Conservation (phyloP, 2,888 invertebrate species). For the Petrolisthes cinctipes region DNA sequence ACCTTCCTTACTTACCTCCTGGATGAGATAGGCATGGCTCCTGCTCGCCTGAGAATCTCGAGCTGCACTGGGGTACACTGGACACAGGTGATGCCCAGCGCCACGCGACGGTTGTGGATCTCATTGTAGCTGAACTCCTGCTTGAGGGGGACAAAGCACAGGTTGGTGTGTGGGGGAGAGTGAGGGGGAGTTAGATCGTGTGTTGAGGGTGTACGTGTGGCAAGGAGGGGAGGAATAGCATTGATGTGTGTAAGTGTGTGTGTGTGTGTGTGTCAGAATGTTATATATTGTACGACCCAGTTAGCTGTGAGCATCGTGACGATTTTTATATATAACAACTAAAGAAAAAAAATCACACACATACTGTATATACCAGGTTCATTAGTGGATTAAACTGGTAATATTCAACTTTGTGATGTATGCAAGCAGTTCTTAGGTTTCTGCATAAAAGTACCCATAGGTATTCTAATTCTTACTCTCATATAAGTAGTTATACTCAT, state of each 20-base stretch:
- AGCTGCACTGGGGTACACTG: slow-evolving; percentile 91
- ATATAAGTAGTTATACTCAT: no score
- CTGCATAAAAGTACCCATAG: no score
- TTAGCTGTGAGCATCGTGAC: neutral
- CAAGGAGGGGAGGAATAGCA: neutral
- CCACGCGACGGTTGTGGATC: slow-evolving; percentile 95
- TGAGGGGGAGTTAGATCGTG: neutral
- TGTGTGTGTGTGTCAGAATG: neutral
- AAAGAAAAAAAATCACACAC: no score
- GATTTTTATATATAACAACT: no score
- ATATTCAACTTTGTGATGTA: no score
- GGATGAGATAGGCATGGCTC: slow-evolving; percentile 94
- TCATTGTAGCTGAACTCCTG: slow-evolving; percentile 95
- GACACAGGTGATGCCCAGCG: slow-evolving; percentile 88
- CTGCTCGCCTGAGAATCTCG: slow-evolving; percentile 91
- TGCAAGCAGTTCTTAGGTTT: no score
- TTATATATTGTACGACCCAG: neutral
- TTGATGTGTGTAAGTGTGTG: neutral
- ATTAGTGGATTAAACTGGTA: no score
- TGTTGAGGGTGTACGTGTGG: neutral
- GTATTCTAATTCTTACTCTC: no score
- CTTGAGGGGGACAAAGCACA: slow-evolving; percentile 35
- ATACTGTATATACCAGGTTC: no score
- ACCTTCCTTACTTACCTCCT: slow-evolving; percentile 73
- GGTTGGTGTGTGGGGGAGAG: neutral